Evolutionary conservation across 2,797 vertebrate genomes (phyloP).

Genomic region (Valencia hispanica): DNA sequence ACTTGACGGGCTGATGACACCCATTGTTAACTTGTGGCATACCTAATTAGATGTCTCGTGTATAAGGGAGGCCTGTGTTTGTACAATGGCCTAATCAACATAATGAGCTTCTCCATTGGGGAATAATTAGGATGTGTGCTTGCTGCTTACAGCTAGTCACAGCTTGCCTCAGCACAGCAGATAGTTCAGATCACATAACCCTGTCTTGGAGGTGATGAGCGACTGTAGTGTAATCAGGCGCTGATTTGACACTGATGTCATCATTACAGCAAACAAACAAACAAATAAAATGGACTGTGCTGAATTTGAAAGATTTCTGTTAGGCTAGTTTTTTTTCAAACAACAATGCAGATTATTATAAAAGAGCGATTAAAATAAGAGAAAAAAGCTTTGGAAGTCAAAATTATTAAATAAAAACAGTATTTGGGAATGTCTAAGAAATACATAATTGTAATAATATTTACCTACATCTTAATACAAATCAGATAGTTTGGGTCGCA

Average conservation of each 20-base stretch:
- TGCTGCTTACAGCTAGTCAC: slow-evolving; percentile 64
- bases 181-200: slow-evolving; percentile 54
- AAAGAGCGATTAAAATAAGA: neutral
- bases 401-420: neutral
- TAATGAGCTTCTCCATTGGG: slow-evolving; percentile 75
- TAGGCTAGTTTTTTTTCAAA: neutral
- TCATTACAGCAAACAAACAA: slow-evolving; percentile 33
- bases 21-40: slow-evolving; percentile 65
- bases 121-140: slow-evolving; percentile 72
- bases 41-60: slow-evolving; percentile 77
- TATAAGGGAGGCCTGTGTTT: slow-evolving; percentile 61
- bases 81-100: slow-evolving; percentile 75
- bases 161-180: slow-evolving; percentile 44
- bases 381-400: neutral
- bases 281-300: neutral
- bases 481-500: neutral
- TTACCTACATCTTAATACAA: neutral
- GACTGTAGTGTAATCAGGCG: slow-evolving; percentile 23
- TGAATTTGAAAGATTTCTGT: neutral
- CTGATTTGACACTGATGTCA: slow-evolving; percentile 57
- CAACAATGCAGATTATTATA: neutral
- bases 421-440: neutral
- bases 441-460: neutral
- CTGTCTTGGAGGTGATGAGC: slow-evolving; percentile 36
- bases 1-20: slow-evolving; percentile 54